A percentile compares a stretch with the other conserved stretches of the same genome.
phyloP scores from a whole-genome alignment of 2,113 vertebrate genomes.

The Sphaerodactylus townsendi region DNA sequence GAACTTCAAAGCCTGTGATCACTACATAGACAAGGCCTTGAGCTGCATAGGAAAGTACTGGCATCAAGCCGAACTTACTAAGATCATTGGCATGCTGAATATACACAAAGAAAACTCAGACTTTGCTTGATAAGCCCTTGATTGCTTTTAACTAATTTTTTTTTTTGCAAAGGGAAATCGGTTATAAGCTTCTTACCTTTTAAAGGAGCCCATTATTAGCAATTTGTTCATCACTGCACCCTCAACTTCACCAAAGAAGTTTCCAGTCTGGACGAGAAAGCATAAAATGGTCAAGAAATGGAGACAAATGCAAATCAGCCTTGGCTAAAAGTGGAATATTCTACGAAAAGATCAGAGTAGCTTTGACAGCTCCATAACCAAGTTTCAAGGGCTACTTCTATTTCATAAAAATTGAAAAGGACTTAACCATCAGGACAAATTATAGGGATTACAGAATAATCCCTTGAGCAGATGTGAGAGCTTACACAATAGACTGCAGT shows the following conservation, averaged over 20 bases:
- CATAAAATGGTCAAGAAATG: conserved; percentile 42
- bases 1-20: conserved; percentile 29
- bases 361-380: conserved; percentile 58
- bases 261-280: conserved; percentile 85
- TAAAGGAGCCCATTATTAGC: conserved; percentile 96
- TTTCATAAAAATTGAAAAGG: conserved; percentile 42
- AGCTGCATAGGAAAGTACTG: neutral
- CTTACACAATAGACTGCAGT: conserved; percentile 29
- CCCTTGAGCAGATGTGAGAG: conserved; percentile 47
- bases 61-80: conserved; percentile 7
- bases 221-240: conserved; percentile 98
- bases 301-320: conserved; percentile 32
- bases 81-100: conserved; percentile 11
- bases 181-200: conserved; percentile 83
- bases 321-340: conserved; percentile 40
- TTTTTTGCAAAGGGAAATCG: conserved; percentile 20
- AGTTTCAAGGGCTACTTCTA: conserved; percentile 43
- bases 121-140: conserved; percentile 33
- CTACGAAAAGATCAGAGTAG: conserved; percentile 57
- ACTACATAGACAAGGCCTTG: conserved; percentile 24
- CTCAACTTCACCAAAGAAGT: conserved; percentile 95
- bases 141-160: conserved; percentile 50
- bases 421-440: conserved; percentile 27
- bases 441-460: conserved; percentile 29
- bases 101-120: conserved; percentile 24